Percentiles rank a stretch among this genome's conserved stretches.
phyloP scores from a whole-genome alignment of 37 sponge, comb jelly and placozoan species.

The Geodia barretti region DNA sequence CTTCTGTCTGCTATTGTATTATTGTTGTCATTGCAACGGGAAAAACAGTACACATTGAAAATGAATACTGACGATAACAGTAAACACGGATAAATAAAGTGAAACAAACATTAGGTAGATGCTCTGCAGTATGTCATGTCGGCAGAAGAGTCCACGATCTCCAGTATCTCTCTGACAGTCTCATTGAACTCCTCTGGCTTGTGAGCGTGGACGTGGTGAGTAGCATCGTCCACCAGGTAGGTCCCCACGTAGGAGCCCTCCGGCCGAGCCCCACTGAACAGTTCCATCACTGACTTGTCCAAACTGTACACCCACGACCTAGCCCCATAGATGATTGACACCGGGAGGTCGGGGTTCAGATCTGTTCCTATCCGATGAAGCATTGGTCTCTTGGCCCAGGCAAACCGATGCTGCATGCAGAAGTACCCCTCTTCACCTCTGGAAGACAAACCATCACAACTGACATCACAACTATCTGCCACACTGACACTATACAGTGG shows the following conservation, averaged over 20 bases:
- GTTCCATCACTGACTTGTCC: constrained; percentile 27
- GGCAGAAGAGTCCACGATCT: constrained; percentile 22
- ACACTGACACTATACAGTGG: no score
- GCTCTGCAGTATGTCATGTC: no score
- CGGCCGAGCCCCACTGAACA: constrained; percentile 46
- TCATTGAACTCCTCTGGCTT: constrained; percentile 78
- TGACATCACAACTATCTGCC: no score
- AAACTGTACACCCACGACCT: constrained; percentile 53
- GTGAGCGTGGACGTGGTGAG: constrained; percentile 92
- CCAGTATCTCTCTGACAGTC: constrained; percentile 15
- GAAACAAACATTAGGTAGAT: no score
- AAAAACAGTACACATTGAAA: no score
- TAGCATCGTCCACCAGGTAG: constrained; percentile 64
- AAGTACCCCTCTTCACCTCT: constrained; percentile 68
- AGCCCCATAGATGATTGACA: constrained; percentile 60
- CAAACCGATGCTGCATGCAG: constrained; percentile 31
- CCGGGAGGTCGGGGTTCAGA: constrained; percentile 36
- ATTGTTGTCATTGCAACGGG: no score
- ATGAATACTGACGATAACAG: no score
- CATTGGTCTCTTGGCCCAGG: constrained; percentile 61
- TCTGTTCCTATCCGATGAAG: constrained; percentile 13
- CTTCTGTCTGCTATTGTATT: no score
- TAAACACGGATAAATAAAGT: no score
- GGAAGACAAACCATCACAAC: no score
- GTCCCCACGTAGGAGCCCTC: constrained; percentile 67